These are phyloP conservation scores for Oncopeltus fasciatus DNA, from an alignment of 1,140 invertebrate genomes.

Conservation along the genomic window DNA sequence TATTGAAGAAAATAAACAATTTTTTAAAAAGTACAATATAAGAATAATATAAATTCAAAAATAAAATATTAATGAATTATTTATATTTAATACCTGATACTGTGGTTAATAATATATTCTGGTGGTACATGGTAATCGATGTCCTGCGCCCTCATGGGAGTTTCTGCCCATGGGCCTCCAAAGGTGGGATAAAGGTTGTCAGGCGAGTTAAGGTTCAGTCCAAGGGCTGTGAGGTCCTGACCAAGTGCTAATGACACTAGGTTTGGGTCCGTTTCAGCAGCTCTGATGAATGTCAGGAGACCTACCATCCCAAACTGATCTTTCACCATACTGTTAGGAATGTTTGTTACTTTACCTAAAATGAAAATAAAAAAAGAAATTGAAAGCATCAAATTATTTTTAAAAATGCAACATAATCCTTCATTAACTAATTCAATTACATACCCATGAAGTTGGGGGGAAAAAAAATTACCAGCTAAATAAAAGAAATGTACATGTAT, in stretches of 20 bases:
- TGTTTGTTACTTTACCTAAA: slow-evolving; percentile 90
- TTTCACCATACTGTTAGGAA: slow-evolving; percentile 93
- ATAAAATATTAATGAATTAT: neutral
- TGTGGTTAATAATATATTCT: slow-evolving; percentile 92
- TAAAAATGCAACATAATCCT: too few relatives aligned
- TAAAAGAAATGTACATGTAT: too few relatives aligned
- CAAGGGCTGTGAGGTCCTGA: slow-evolving; percentile 90
- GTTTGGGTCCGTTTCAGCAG: slow-evolving; percentile 91
- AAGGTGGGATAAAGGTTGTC: slow-evolving; percentile 95
- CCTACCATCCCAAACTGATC: slow-evolving; percentile 99
- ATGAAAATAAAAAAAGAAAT: too few relatives aligned
- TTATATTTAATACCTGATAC: slow-evolving; percentile 62
- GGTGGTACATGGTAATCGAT: slow-evolving; percentile 97
- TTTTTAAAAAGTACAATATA: too few relatives aligned
- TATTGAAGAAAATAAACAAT: too few relatives aligned
- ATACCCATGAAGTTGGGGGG: too few relatives aligned
- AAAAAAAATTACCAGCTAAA: too few relatives aligned
- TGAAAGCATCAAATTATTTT: too few relatives aligned
- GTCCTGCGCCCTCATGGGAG: slow-evolving; percentile 93
- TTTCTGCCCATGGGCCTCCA: slow-evolving; percentile 94
- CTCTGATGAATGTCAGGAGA: slow-evolving; percentile 89
- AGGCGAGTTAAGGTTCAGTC: slow-evolving; percentile 92
- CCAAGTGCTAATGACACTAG: slow-evolving; percentile 88
- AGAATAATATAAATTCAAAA: neutral
- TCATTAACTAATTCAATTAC: too few relatives aligned